Evolutionary conservation across 1,140 invertebrate genomes (phyloP), one percentile per base, ranked within the genome.

Genomic region (Protaetia brevitarsis): DNA sequence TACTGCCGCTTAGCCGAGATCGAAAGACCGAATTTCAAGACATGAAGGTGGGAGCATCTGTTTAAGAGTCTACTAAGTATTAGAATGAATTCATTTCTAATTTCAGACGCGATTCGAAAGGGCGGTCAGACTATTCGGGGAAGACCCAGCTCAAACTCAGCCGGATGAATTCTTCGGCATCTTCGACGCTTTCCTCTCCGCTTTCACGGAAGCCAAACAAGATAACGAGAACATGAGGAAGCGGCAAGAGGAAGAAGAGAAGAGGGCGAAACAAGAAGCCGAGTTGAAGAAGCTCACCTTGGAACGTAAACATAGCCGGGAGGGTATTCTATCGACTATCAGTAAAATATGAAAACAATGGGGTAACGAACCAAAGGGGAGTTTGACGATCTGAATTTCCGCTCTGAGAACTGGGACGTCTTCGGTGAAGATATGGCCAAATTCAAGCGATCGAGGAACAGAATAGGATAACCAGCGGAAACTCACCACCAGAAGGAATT

Each of bases 81-180:
- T 7, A 2, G n/a, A n/a, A n/a, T n/a, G n/a, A n/a, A 8, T 26
- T 27, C 30, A n/a, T 59, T 0, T 29, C 28, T 31, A 30, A 21
- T 64, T 68, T 66, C 66, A 76, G 76, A 75, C 80, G 19, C 81
- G 94, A 78, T 95, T 95, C 79, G 93, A 95, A 71, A 83, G 90
- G 71, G 92, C 92, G 0, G 90, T 95, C 3, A 85, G 90, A 61
- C 81, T 94, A 1, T 98, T 98, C 79, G 95, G 94, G 16, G 95
- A 98, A 80, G 94, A 97, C 73, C 87, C 90, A 1, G 86, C 89
- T 1, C 88, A 87, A 10, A 84, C 90, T 19, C 93, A 96, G 72
- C 95, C 96, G 0, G 96, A 98, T 72, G 95, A 97, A 76, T 96
- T 99, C 82, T 98, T 98, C 81, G 94, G 93, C 6, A 92, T 94